Conservation (phyloP, 2,797 vertebrate species). For the Apodemus agrarius region DNA sequence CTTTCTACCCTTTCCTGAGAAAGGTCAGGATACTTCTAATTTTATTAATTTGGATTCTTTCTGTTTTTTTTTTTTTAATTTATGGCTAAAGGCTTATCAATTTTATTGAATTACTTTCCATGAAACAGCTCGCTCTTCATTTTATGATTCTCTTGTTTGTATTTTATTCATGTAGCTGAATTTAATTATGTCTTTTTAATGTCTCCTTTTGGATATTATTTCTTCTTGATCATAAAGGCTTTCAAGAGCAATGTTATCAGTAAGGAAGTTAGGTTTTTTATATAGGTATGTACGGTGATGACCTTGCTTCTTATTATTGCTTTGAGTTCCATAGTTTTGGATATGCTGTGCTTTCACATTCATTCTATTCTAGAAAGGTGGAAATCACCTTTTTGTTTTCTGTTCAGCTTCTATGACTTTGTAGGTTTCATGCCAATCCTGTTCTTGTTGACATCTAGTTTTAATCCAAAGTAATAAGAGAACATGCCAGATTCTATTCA, state of each 20-base stretch:
- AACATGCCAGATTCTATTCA: background rate
- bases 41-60: background rate
- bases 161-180: background rate
- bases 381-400: background rate
- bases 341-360: no score
- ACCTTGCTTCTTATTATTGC: background rate
- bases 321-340: no score
- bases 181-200: background rate
- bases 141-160: background rate
- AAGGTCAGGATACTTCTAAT: background rate
- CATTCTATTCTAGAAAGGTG: background rate
- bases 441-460: background rate
- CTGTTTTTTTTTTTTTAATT: background rate
- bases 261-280: no score
- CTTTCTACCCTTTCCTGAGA: background rate
- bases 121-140: background rate
- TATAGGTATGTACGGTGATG: background rate
- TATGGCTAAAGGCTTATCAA: background rate
- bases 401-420: background rate
- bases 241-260: no score
- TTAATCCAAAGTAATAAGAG: background rate
- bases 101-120: background rate
- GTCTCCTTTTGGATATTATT: background rate
- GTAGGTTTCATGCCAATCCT: background rate
- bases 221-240: background rate